Evolutionary conservation across 2,113 vertebrate species (phyloP).

Genomic region (Vulpes lagopus): DNA sequence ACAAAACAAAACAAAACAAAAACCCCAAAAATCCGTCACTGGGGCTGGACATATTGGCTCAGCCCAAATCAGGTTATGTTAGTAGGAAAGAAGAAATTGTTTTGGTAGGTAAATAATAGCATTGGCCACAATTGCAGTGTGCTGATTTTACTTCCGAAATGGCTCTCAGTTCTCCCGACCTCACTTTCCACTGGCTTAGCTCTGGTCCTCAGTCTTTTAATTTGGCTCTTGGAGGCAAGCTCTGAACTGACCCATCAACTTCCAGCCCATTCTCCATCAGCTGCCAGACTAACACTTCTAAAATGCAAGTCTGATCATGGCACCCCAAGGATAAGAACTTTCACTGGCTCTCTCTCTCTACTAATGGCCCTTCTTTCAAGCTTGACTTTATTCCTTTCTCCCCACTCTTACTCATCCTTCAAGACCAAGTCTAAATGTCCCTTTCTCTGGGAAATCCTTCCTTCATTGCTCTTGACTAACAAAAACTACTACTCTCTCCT

Average conservation of each 20-base stretch:
- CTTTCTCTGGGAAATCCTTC: neutral
- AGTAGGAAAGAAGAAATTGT: neutral
- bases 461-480: neutral
- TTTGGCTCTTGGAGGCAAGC: neutral
- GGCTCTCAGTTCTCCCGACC: neutral
- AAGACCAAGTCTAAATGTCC: neutral
- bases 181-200: neutral
- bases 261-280: neutral
- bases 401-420: neutral
- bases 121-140: neutral
- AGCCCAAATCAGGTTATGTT: neutral
- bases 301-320: neutral
- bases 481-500: neutral
- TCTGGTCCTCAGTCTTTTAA: neutral
- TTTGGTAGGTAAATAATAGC: neutral
- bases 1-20: no score
- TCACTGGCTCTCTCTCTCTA: neutral
- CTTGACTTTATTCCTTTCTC: neutral
- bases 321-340: neutral
- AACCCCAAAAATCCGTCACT: neutral
- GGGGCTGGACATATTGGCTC: neutral
- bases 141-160: neutral
- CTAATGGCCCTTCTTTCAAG: neutral
- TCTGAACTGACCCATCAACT: neutral
- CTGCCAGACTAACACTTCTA: neutral